phyloP scores from a whole-genome alignment of 1,140 invertebrate species.

The Hypothenemus hampei region DNA sequence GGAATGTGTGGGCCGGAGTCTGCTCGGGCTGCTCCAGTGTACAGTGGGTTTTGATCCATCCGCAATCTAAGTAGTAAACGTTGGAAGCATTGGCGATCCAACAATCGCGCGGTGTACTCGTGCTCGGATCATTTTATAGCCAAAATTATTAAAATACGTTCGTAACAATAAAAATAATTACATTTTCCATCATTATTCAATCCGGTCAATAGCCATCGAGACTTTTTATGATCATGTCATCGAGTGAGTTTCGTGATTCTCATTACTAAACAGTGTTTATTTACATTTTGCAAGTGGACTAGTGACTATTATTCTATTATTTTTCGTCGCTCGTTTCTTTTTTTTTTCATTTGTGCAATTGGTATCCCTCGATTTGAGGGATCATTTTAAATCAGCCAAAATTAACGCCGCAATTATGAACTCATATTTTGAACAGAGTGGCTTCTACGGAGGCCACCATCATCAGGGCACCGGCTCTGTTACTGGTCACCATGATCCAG shows the following conservation, averaged over 20 bases:
- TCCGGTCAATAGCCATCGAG: not conserved
- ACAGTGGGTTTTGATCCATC: slow-evolving; percentile 38
- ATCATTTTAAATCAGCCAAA: slow-evolving; percentile 35
- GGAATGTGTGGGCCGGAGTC: slow-evolving; percentile 44
- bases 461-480: slow-evolving; percentile 62
- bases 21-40: slow-evolving; percentile 43
- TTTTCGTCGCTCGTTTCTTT: slow-evolving; percentile 18
- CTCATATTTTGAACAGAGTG: slow-evolving; percentile 91
- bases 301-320: slow-evolving; percentile 23
- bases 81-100: slow-evolving; percentile 42
- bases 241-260: not conserved
- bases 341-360: slow-evolving; percentile 25
- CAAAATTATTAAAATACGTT: slow-evolving; percentile 42
- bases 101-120: slow-evolving; percentile 39
- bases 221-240: not conserved
- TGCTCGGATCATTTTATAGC: slow-evolving; percentile 33
- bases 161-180: slow-evolving; percentile 45
- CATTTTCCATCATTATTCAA: not conserved
- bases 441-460: slow-evolving; percentile 86
- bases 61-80: slow-evolving; percentile 41
- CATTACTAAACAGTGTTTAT: slow-evolving; percentile 13
- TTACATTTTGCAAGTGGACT: slow-evolving; percentile 17
- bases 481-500: slow-evolving; percentile 59
- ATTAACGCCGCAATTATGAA: slow-evolving; percentile 66
- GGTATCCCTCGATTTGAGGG: slow-evolving; percentile 35